A percentile compares a stretch with the other conserved stretches of the same genome.
phyloP scores from a whole-genome alignment of 2,113 vertebrate genomes.

The Pterocles burchelli region DNA sequence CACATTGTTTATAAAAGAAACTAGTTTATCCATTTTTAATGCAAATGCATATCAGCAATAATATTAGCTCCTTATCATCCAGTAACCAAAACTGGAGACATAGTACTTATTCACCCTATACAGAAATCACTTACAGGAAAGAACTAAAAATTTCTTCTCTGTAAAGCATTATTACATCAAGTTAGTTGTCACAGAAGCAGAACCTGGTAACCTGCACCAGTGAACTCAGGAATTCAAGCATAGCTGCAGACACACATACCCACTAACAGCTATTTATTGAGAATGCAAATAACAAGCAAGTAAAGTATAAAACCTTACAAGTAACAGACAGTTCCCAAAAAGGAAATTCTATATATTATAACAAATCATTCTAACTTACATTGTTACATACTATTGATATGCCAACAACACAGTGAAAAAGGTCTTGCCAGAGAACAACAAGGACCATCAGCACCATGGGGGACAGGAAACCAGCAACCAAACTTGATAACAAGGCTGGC shows the following conservation, averaged over 20 bases:
- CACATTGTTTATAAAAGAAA: background rate
- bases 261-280: background rate
- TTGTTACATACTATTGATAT: background rate
- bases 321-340: background rate
- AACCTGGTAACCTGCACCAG: background rate
- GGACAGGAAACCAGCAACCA: accelerated
- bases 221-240: background rate
- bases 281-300: background rate
- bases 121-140: background rate
- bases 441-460: background rate
- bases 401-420: background rate
- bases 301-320: background rate
- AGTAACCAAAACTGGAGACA: background rate
- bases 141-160: background rate
- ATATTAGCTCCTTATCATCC: background rate
- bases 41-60: background rate
- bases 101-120: background rate
- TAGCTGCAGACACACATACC: background rate
- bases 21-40: background rate
- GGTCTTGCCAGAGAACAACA: background rate
- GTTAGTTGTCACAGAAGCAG: background rate
- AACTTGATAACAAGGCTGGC: accelerated
- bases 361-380: background rate
- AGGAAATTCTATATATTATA: background rate
- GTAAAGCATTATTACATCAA: background rate